Evolutionary conservation across 2,888 invertebrate species (phyloP).

Genomic region (Catocala nupta): DNA sequence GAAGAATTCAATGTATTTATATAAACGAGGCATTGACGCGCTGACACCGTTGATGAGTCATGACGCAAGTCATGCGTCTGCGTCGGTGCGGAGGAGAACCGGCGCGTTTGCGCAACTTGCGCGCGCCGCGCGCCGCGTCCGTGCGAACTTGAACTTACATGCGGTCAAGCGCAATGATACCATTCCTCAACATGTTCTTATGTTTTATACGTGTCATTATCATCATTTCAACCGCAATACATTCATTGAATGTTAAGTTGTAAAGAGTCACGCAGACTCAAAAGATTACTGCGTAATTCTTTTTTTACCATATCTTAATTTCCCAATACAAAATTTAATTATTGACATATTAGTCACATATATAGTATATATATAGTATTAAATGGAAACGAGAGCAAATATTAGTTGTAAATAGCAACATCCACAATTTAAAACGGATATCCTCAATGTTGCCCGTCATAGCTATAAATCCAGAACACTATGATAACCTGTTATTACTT

Average conservation of each 20-base stretch:
- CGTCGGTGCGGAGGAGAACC: constrained; percentile 51
- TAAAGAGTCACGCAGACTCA: not conserved
- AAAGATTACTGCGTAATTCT: too few species aligned
- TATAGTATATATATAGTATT: too few species aligned
- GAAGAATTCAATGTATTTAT: constrained; percentile 70
- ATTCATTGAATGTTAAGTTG: not conserved
- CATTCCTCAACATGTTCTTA: constrained; percentile 25
- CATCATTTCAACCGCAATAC: not conserved
- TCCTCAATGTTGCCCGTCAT: constrained; percentile 40
- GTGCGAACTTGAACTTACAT: constrained; percentile 76
- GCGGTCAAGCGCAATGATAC: constrained; percentile 76
- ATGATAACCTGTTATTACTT: constrained; percentile 41
- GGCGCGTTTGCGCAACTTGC: constrained; percentile 66
- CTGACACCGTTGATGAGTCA: constrained; percentile 78
- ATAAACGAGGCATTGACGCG: constrained; percentile 75
- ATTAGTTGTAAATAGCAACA: constrained; percentile 14
- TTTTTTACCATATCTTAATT: too few species aligned
- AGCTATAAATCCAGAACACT: constrained; percentile 41
- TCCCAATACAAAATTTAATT: too few species aligned
- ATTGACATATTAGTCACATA: too few species aligned
- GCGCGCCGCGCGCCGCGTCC: constrained; percentile 54
- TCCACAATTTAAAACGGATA: constrained; percentile 49
- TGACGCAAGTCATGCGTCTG: constrained; percentile 64
- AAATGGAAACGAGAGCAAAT: not conserved
- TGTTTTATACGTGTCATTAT: not conserved